These are phyloP conservation scores for Hypothenemus hampei DNA, from an alignment of 1,140 invertebrate genomes.

Conservation along the genomic window DNA sequence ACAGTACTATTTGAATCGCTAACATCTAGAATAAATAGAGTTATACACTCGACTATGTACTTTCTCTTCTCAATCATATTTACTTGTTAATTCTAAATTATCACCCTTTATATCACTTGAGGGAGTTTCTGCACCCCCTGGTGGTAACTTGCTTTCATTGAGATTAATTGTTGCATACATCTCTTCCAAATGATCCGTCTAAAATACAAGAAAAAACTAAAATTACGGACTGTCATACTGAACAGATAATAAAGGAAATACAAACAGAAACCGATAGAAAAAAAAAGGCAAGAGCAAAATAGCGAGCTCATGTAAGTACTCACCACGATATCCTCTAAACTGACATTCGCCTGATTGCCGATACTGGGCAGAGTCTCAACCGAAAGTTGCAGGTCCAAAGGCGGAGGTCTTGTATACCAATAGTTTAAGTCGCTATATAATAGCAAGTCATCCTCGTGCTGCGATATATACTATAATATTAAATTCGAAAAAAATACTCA, in stretches of 20 bases:
- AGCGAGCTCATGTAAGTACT: too few relatives aligned
- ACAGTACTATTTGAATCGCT: background rate
- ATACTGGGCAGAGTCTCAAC: background rate
- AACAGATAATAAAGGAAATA: background rate
- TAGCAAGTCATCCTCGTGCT: constrained; percentile 27
- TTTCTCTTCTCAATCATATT: background rate
- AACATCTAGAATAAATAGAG: too few relatives aligned
- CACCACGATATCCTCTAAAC: constrained; percentile 9
- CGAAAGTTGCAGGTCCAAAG: constrained; percentile 4
- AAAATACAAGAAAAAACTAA: background rate
- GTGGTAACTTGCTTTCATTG: constrained; percentile 4
- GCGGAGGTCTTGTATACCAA: constrained; percentile 24
- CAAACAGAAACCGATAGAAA: background rate
- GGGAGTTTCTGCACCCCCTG: background rate
- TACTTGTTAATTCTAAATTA: constrained; percentile 18
- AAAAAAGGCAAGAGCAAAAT: too few relatives aligned
- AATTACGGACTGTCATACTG: background rate
- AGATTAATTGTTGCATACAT: constrained; percentile 25
- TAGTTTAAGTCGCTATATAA: constrained; percentile 26
- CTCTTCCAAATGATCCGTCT: constrained; percentile 27
- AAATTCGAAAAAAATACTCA: constrained; percentile 5
- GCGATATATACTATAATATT: constrained; percentile 10
- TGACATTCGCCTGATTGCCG: background rate
- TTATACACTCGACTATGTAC: background rate
- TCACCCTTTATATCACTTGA: constrained; percentile 18